Base-by-base conservation (phyloP, 1,140 invertebrate species). In the Calosoma granatense region DNA sequence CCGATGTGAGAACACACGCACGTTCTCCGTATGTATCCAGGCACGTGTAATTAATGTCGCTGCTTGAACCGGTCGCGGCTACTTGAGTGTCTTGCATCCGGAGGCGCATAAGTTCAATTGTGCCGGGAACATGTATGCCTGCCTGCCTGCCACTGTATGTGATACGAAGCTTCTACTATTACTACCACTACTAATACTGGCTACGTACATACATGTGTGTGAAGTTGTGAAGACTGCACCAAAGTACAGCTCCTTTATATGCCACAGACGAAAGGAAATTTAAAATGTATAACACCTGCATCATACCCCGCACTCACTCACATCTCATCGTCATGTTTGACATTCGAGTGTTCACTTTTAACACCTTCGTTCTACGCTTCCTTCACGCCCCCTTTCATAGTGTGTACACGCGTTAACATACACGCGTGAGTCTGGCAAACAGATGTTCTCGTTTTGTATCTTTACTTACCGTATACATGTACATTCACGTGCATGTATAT, bases 161-260 rank as follows among this genome's bases (percentile, higher is more conserved):
- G n/a, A n/a, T n/a, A n/a, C n/a, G n/a, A n/a, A n/a, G n/a, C n/a
- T n/a, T n/a, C n/a, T n/a, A n/a, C n/a, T 9, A 36, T 36, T 36
- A 36, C 26, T 36, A 36, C 26, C n/a, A 36, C 6, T 36, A n/a
- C n/a, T n/a, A n/a, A n/a, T n/a, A n/a, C n/a, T n/a, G n/a, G n/a
- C n/a, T n/a, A n/a, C n/a, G 26, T 36, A 36, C 26, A 36, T 47
- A 17, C 41, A 47, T 36, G 41, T 12, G n/a, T n/a, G n/a, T n/a
- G n/a, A n/a, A n/a, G n/a, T n/a, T n/a, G n/a, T n/a, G n/a, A n/a
- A n/a, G n/a, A n/a, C n/a, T n/a, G n/a, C n/a, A n/a, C n/a, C n/a
- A n/a, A n/a, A n/a, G n/a, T n/a, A n/a, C n/a, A 47, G 41, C 9
- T 47, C 17, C 41, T 47, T 47, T 47, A 47, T 47, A 47, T 47